phyloP scores from a whole-genome alignment of 2,113 vertebrate genomes.

The Pollachius pollachius region DNA sequence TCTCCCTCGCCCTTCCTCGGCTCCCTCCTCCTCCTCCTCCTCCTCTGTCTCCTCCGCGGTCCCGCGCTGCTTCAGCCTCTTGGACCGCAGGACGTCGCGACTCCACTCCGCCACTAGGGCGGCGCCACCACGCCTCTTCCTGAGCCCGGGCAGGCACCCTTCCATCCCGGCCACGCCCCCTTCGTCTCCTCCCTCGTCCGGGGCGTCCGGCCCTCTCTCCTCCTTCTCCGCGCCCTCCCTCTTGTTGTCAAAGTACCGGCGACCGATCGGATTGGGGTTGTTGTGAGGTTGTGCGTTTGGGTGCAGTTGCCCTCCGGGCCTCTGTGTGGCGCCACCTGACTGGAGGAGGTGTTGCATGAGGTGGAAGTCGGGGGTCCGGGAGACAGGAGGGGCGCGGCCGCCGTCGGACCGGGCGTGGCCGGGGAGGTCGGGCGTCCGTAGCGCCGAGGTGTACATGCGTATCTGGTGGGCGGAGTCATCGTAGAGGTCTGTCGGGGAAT shows the following conservation, averaged over 20 bases:
- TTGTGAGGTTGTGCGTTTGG: slow-evolving; percentile 11
- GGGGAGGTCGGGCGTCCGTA: slow-evolving; percentile 52
- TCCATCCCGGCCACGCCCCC: slow-evolving; percentile 37
- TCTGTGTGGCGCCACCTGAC: slow-evolving; percentile 55
- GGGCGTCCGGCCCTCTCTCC: slow-evolving; percentile 32
- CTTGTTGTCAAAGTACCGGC: slow-evolving; percentile 38
- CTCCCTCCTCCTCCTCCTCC: slow-evolving; percentile 9
- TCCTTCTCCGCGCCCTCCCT: slow-evolving; percentile 32
- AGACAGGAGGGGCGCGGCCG: slow-evolving; percentile 43
- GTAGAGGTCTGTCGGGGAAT: slow-evolving; percentile 70
- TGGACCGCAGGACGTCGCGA: slow-evolving; percentile 60
- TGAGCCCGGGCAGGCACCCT: slow-evolving; percentile 22
- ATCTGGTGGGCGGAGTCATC: slow-evolving; percentile 59
- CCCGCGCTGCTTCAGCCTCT: slow-evolving; percentile 65
- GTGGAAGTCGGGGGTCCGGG: slow-evolving; percentile 57
- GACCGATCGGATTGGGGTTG: slow-evolving; percentile 29
- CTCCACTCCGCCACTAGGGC: slow-evolving; percentile 50
- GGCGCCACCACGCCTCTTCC: slow-evolving; percentile 42
- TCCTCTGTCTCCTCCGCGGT: slow-evolving; percentile 22
- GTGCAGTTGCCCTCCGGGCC: slow-evolving; percentile 46
- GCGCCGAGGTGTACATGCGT: slow-evolving; percentile 53
- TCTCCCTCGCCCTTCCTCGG: slow-evolving; percentile 41
- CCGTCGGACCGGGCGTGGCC: slow-evolving; percentile 36
- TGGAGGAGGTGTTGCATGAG: slow-evolving; percentile 73
- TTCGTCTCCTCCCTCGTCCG: slow-evolving; percentile 39